Base-by-base conservation (phyloP, 1,140 invertebrate species). In the Papilio xuthus region DNA sequence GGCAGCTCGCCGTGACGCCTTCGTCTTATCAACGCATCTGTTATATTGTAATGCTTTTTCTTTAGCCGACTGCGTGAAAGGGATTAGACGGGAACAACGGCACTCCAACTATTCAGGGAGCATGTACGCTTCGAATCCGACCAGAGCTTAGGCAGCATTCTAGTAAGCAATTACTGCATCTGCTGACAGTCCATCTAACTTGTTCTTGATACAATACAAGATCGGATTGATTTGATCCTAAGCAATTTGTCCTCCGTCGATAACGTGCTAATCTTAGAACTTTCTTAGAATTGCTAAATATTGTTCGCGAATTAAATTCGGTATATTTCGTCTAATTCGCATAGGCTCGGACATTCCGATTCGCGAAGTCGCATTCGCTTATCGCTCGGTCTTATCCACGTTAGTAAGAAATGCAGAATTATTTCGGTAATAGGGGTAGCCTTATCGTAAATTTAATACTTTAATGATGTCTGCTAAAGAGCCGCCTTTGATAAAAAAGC, bases 391-490 rank as follows among this genome's bases (percentile, higher is more conserved):
- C 79, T 73, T 79, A 81, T 80, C 72, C 37, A 80, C 80, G 80
- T 85, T 82, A 80, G 76, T 77, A 80, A 81, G 81, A 83, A 82
- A 83, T 78, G 77, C 80, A 74, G 78, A 85, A 85, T 85, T 82
- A 85, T 86, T 82, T 75, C 77, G 83, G 81, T 84, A 81, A 67
- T 78, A 77, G 75, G 69, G 80, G 82, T 80, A 80, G 79, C 82
- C 73, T 89, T 89, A 90, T 87, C 88, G 85, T 90, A 90, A 89
- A 91, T 88, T 89, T 89, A 90, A 92, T 91, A 90, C 89, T 90
- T 88, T 90, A 90, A 90, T 89, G 88, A 91, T 86, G 85, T 83
- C 83, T 83, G 80, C 83, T 78, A 83, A 87, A 86, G 85, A 81
- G 47, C 84, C 85, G 84, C 78, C 84, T 86, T 86, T 85, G 82